Base-by-base conservation (phyloP, 2,888 invertebrate species). In the Anarsia innoxiella region DNA sequence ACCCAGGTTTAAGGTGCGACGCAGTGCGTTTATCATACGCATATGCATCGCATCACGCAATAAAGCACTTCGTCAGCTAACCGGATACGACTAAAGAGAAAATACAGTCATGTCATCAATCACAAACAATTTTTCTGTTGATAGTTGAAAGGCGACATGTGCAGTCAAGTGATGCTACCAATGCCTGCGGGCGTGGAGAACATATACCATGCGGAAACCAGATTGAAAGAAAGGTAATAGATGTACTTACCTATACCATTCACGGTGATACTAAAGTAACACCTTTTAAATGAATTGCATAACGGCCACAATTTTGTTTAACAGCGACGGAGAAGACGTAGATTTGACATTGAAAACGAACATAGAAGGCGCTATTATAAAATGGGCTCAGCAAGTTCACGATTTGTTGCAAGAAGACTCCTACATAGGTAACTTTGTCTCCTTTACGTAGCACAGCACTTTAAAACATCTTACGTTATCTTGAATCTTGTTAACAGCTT, bases 151-250 rank as follows among this genome's bases (percentile, higher is more conserved):
- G 96, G 96, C 1, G 92, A 94, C 63, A 91, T 95, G 73, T 88
- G 90, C 31, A 95, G 95, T 51, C 92, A 94, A 69, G 95, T 94
- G 0, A 87, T 95, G 51, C 79, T 97, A 15, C 94, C 96, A 1
- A 89, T 97, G 87, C 96, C 96, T 1, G 88, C 91, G 49, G 92
- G 91, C 2, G 88, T 91, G 1, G 91, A 91, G 46, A 86, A 85
- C 37, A 88, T 94, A 14, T 90, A 89, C 58, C 83, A 88, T 12
- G 88, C 88, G 2, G 88, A 89, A 55, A 64, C 85, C 12, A 79
- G 79, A 39, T 48, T 84, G 1, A 68, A 54, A 51, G 79, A 84
- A 58, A 78, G 73, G 83, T 78, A 50, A 25, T 19, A 19, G 19
- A 19, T n/a, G n/a, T n/a, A n/a, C n/a, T n/a, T n/a, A n/a, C n/a